Percentiles rank a stretch among this genome's conserved stretches.
Evolutionary conservation across 2,888 invertebrate species (phyloP).

Genomic region (Piscicola geometra): DNA sequence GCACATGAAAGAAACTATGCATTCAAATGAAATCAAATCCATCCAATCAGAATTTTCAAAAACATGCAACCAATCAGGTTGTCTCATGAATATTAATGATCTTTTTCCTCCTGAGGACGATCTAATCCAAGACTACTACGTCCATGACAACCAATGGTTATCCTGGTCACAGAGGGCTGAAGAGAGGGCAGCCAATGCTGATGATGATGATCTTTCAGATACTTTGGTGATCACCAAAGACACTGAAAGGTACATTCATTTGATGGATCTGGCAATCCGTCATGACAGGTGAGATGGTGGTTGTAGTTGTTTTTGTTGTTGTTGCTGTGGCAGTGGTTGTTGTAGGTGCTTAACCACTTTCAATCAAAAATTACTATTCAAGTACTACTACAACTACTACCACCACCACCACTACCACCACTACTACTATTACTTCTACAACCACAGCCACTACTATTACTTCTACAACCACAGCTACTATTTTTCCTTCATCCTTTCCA

Average conservation of each 20-base stretch:
- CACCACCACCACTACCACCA: too few relatives aligned
- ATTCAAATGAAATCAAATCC: background rate
- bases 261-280: constrained; percentile 56
- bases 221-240: constrained; percentile 59
- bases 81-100: background rate
- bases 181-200: constrained; percentile 43
- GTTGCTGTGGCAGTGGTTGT: too few relatives aligned
- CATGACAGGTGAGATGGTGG: constrained; percentile 50
- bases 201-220: constrained; percentile 54
- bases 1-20: constrained; percentile 62
- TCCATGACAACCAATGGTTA: constrained; percentile 15
- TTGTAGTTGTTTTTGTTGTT: too few relatives aligned
- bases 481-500: too few relatives aligned
- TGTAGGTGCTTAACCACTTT: too few relatives aligned
- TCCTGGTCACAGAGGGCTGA: constrained; percentile 12
- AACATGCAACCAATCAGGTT: background rate
- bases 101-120: background rate
- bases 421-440: too few relatives aligned
- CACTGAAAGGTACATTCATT: constrained; percentile 56
- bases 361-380: too few relatives aligned
- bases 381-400: too few relatives aligned
- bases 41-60: background rate
- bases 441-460: too few relatives aligned
- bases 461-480: too few relatives aligned
- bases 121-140: constrained; percentile 21